These are phyloP conservation scores for Forbesichthys papilliferus DNA, from an alignment of 2,113 vertebrate species.

Conservation along the genomic window DNA sequence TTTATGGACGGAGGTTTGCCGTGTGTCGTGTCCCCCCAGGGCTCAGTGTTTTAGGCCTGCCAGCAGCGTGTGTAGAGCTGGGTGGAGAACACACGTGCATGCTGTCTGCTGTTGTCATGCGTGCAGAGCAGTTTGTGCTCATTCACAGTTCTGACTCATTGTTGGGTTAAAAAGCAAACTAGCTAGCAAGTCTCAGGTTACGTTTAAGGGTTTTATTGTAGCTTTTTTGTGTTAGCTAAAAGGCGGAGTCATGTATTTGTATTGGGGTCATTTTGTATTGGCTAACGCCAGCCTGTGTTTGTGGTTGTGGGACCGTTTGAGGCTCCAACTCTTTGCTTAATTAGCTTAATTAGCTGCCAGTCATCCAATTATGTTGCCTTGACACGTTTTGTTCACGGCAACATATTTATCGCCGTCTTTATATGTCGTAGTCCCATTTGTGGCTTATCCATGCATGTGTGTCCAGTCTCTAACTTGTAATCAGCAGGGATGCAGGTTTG, in stretches of 20 bases:
- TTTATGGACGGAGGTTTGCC: slow-evolving; percentile 29
- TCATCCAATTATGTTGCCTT: neutral
- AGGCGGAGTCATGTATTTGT: slow-evolving; percentile 1
- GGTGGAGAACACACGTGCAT: slow-evolving; percentile 9
- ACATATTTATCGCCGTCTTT: slow-evolving; percentile 7
- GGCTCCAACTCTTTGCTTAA: neutral
- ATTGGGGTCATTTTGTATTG: slow-evolving; percentile 40
- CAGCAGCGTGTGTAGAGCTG: slow-evolving; percentile 1
- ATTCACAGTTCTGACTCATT: no score
- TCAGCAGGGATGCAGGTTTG: slow-evolving; percentile 24
- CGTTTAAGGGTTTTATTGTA: neutral
- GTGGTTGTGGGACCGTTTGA: slow-evolving; percentile 27
- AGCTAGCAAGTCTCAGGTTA: no score
- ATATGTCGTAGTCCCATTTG: slow-evolving; percentile 18
- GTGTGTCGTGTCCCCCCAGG: neutral
- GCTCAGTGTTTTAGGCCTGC: neutral
- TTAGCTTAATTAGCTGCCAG: slow-evolving; percentile 17
- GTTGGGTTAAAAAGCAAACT: no score
- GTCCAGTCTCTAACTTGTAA: slow-evolving; percentile 26
- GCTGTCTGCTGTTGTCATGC: slow-evolving; percentile 4
- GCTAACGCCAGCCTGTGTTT: slow-evolving; percentile 23
- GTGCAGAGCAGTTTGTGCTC: neutral
- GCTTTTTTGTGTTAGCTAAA: slow-evolving; percentile 16
- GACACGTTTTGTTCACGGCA: slow-evolving; percentile 9
- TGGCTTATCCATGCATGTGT: slow-evolving; percentile 30